A percentile compares a stretch with the other conserved stretches of the same genome.
phyloP scores from a whole-genome alignment of 1,140 invertebrate genomes.

The Drosophila sucinea region DNA sequence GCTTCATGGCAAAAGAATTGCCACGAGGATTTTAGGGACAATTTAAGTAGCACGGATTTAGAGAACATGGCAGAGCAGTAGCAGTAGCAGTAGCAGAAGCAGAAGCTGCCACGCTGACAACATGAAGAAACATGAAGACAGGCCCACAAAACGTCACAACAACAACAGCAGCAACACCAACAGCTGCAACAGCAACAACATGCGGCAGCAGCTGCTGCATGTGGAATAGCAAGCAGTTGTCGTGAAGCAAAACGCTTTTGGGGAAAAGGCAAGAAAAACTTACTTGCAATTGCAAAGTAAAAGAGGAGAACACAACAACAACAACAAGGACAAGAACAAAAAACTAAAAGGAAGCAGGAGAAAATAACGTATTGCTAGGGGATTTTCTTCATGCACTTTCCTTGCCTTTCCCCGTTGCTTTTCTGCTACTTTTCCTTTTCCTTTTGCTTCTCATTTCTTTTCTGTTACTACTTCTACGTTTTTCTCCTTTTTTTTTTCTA shows the following conservation, averaged over 20 bases:
- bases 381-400: constrained; percentile 36
- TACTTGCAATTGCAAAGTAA: constrained; percentile 51
- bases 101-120: constrained; percentile 50
- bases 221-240: constrained; percentile 66
- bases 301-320: constrained; percentile 18
- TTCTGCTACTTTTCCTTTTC: constrained; percentile 17
- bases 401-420: neutral
- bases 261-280: constrained; percentile 36
- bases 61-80: constrained; percentile 59
- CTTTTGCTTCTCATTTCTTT: constrained; percentile 36
- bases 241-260: constrained; percentile 28
- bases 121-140: constrained; percentile 67
- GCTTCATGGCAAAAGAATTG: constrained; percentile 79
- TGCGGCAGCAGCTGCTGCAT: constrained; percentile 44
- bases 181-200: constrained; percentile 7
- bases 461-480: constrained; percentile 6
- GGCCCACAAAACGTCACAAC: constrained; percentile 63
- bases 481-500: constrained; percentile 61
- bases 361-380: constrained; percentile 54
- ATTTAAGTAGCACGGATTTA: constrained; percentile 81
- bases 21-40: constrained; percentile 81
- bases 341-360: constrained; percentile 16
- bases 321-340: constrained; percentile 31
- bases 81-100: constrained; percentile 23
- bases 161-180: constrained; percentile 39